These are phyloP conservation scores for Xiphorhynchus erythropygius DNA, from an alignment of 2,797 vertebrate genomes.

Conservation along the genomic window DNA sequence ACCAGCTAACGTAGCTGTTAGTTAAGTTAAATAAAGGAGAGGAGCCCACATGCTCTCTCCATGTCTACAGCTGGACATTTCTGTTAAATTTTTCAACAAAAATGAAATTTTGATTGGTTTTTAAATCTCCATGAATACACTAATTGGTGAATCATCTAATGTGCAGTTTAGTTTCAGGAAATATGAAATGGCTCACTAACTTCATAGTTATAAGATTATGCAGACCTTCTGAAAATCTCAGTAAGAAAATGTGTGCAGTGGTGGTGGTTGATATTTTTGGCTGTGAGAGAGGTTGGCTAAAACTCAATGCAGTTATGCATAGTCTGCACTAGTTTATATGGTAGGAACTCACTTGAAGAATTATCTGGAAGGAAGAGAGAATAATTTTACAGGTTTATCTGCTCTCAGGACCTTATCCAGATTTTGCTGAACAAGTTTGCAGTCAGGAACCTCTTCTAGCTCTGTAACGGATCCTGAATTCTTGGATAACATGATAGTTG, in stretches of 20 bases:
- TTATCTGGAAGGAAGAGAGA: slow-evolving; percentile 35
- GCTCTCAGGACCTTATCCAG: neutral
- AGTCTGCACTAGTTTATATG: slow-evolving; percentile 33
- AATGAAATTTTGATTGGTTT: slow-evolving; percentile 59
- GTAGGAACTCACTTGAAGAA: slow-evolving; percentile 18
- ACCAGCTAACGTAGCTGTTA: slow-evolving; percentile 56
- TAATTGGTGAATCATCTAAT: slow-evolving; percentile 71
- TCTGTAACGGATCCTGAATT: neutral
- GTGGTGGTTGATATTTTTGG: slow-evolving; percentile 67
- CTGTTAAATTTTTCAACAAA: slow-evolving; percentile 57
- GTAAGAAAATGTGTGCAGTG: slow-evolving; percentile 60
- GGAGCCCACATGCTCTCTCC: slow-evolving; percentile 54
- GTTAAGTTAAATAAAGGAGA: slow-evolving; percentile 61
- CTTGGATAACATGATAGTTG: neutral
- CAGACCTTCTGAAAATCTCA: slow-evolving; percentile 62
- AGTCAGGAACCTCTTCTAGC: neutral
- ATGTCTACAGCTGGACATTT: slow-evolving; percentile 60
- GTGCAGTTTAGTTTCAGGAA: slow-evolving; percentile 63
- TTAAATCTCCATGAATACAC: slow-evolving; percentile 66
- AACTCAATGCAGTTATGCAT: slow-evolving; percentile 23
- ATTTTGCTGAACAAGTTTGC: neutral
- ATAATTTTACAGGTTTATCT: slow-evolving; percentile 1
- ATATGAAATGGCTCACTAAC: slow-evolving; percentile 55
- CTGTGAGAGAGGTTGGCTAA: slow-evolving; percentile 54
- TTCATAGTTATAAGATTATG: slow-evolving; percentile 48